Conservation (phyloP, 2,888 invertebrate genomes). For the Pammene aurita region DNA sequence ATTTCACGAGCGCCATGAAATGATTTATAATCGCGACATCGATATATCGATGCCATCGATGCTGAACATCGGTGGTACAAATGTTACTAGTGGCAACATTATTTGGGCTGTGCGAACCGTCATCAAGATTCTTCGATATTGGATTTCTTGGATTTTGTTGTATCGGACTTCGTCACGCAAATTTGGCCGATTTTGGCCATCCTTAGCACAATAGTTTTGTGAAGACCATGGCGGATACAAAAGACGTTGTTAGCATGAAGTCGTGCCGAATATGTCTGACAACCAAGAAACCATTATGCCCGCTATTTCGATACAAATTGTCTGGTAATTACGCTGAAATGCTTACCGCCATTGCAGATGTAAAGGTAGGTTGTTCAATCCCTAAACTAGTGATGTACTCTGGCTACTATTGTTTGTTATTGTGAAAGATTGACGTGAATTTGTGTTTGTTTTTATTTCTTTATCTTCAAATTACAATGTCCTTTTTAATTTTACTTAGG, state of each 20-base stretch:
- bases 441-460: conserved; percentile 12
- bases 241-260: conserved; percentile 63
- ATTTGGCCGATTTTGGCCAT: conserved; percentile 1
- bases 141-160: conserved; percentile 23
- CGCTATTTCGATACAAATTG: conserved; percentile 75
- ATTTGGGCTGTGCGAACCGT: conserved; percentile 34
- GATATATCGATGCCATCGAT: not conserved
- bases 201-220: conserved; percentile 17
- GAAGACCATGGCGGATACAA: conserved; percentile 58
- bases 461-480: conserved; percentile 4
- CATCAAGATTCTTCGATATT: conserved; percentile 36
- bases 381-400: conserved; percentile 41
- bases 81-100: conserved; percentile 31
- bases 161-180: conserved; percentile 18
- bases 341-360: conserved; percentile 78
- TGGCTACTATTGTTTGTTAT: conserved; percentile 30
- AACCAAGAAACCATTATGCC: conserved; percentile 72
- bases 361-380: conserved; percentile 63
- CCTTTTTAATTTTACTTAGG: conserved; percentile 54
- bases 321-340: conserved; percentile 81
- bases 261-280: conserved; percentile 77
- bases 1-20: too few relatives aligned
- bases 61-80: not conserved
- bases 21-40: too few relatives aligned
- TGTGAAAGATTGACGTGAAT: conserved; percentile 27